Percentiles rank a stretch among this genome's conserved stretches.
These are phyloP conservation scores for Nannobrachium achirus DNA, from an alignment of 2,113 vertebrate genomes.

Conservation along the genomic window DNA sequence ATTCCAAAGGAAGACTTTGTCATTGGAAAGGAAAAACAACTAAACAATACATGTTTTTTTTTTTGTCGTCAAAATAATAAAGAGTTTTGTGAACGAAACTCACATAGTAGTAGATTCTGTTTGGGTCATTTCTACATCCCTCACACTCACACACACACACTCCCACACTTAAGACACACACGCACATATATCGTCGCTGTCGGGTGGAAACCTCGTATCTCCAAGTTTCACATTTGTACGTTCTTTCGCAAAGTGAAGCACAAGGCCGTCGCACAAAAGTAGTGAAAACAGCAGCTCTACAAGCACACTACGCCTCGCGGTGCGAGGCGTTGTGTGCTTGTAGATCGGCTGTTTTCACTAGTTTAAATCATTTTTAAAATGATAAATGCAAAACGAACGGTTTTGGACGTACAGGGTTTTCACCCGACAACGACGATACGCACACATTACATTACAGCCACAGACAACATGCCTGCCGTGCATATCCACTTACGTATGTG, in stretches of 20 bases:
- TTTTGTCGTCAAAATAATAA: conserved; percentile 55
- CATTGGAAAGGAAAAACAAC: conserved; percentile 61
- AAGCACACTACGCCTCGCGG: too few relatives aligned
- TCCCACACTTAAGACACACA: conserved; percentile 50
- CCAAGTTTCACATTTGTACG: too few relatives aligned
- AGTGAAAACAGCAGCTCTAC: too few relatives aligned
- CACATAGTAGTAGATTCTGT: conserved; percentile 59
- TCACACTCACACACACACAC: conserved; percentile 62
- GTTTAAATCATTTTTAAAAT: too few relatives aligned
- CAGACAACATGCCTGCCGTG: conserved; percentile 59
- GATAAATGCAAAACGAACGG: too few relatives aligned
- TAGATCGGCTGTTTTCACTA: too few relatives aligned
- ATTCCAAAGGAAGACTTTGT: conserved; percentile 83
- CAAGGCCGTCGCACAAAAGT: too few relatives aligned
- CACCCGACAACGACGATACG: too few relatives aligned
- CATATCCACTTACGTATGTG: conserved; percentile 59
- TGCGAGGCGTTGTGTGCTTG: too few relatives aligned
- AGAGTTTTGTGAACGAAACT: conserved; percentile 46
- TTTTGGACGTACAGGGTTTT: too few relatives aligned
- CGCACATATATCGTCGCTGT: conserved; percentile 22
- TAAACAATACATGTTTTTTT: conserved; percentile 39
- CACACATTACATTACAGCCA: conserved; percentile 50
- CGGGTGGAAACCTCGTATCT: too few relatives aligned
- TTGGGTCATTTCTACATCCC: conserved; percentile 62
- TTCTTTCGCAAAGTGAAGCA: too few relatives aligned